Conservation (phyloP, 2,113 vertebrate species). For the Xiphias gladius region DNA sequence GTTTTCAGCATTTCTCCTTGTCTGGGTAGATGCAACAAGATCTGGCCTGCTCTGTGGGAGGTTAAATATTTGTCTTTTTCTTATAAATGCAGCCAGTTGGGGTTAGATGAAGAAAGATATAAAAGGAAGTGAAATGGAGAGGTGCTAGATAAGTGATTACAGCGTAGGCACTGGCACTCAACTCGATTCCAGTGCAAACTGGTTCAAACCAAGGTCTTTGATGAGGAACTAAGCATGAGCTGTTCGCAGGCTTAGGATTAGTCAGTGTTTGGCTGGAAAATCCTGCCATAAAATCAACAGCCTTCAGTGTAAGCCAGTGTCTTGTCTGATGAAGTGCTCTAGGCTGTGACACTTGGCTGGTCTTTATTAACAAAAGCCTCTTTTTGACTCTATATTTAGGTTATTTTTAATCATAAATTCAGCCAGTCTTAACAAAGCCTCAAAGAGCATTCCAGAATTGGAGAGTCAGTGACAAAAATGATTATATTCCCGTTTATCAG, state of each 20-base stretch:
- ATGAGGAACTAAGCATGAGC: slow-evolving; percentile 71
- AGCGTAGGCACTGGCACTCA: slow-evolving; percentile 61
- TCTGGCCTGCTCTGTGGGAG: neutral
- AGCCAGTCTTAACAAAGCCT: neutral
- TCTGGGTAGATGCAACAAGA: slow-evolving; percentile 11
- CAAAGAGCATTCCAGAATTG: neutral
- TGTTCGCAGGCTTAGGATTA: slow-evolving; percentile 63
- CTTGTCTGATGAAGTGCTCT: slow-evolving; percentile 4
- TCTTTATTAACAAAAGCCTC: slow-evolving; percentile 45
- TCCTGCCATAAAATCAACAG: slow-evolving; percentile 38
- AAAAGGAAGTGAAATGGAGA: slow-evolving; percentile 4
- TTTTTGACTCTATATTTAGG: slow-evolving; percentile 38
- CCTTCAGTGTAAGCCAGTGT: neutral
- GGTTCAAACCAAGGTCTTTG: slow-evolving; percentile 63
- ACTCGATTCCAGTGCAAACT: slow-evolving; percentile 72
- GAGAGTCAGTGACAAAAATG: neutral
- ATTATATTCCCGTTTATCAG: slow-evolving; percentile 28
- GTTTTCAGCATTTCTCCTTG: neutral
- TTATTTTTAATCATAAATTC: slow-evolving; percentile 23
- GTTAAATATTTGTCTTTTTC: neutral
- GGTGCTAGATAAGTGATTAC: slow-evolving; percentile 42
- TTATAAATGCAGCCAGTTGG: neutral
- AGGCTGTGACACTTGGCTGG: slow-evolving; percentile 37
- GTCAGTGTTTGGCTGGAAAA: slow-evolving; percentile 47
- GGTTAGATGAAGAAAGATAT: slow-evolving; percentile 9